phyloP scores from a whole-genome alignment of 23 tunicate species.

The Ascidia mentula region DNA sequence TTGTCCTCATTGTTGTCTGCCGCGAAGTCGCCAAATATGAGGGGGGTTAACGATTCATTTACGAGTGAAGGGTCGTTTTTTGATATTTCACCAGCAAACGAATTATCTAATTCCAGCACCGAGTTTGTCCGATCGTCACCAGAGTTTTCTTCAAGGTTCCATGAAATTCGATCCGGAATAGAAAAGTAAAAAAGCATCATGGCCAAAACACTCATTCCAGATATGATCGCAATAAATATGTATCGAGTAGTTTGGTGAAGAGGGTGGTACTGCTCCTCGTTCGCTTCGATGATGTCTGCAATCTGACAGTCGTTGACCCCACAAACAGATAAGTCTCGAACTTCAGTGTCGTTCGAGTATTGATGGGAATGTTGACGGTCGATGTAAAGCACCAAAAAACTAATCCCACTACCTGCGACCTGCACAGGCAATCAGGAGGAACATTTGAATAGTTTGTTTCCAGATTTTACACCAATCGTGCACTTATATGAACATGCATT shows the following conservation, averaged over 20 bases:
- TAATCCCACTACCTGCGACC: not conserved
- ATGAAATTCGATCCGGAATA: not conserved
- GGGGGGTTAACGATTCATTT: not conserved
- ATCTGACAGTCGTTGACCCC: conserved; percentile 2
- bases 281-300: not conserved
- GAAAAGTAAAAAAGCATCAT: not conserved
- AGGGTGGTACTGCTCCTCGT: not conserved
- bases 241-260: not conserved
- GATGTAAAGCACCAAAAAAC: not conserved
- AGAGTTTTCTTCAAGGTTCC: not conserved
- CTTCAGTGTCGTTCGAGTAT: not conserved
- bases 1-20: not conserved
- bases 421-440: not conserved
- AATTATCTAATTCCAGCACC: not conserved
- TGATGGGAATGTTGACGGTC: not conserved
- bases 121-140: no score
- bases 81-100: not conserved
- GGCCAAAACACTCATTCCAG: not conserved
- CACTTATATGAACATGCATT: not conserved
- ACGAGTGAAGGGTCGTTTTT: not conserved
- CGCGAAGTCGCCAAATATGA: not conserved
- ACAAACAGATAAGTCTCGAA: not conserved
- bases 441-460: not conserved
- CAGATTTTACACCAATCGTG: not conserved
- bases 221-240: not conserved